Base-by-base conservation (phyloP, 2,888 invertebrate genomes). In the Drosophila ezoana region DNA sequence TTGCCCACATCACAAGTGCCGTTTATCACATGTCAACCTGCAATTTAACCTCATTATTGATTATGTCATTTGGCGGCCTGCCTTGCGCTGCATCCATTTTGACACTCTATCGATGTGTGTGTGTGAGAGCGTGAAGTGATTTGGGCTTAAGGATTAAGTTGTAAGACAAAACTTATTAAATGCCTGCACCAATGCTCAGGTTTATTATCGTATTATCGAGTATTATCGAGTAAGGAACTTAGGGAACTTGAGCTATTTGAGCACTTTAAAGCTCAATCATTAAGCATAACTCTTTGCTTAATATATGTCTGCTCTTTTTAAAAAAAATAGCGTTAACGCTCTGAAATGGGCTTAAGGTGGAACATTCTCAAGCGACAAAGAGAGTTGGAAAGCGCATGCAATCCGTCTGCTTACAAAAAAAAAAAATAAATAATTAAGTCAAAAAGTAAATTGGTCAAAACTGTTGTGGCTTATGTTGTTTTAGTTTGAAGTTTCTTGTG, bases 1-100 rank as follows among this genome's bases (percentile, higher is more conserved):
- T 62, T 52, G 57, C 49, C 67, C 85, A 68, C 77, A 74, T 64
- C 64, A 64, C 58, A 68, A 56, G 32, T 45, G 57, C 61, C 66
- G 70, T 69, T 68, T 68, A 71, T 83, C 81, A 83, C 86, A 74
- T 81, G 83, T 74, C 83, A 81, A 83, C 57, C 56, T 67, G 70
- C 81, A 76, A 66, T 83, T 83, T 71, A 72, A 74, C 70, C 72
- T 53, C 61, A 73, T 64, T 79, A 83, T 83, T 79, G 83, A 79
- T 81, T 83, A 66, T 74, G 68, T 47, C 72, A 59, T 71, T 62
- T 62, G 49, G 61, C 33, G 5, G 45, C 20, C 49, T 11, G 20
- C 23, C 45, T 14, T 47, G 60, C 35, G 10, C 51, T 70, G 59
- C 64, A 60, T 62, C 57, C 54, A 51, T 56, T 62, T 66, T 41